Evolutionary conservation across 2,888 invertebrate genomes (phyloP), one percentile per base, ranked within the genome.

Genomic region (Patella ulyssiponensis): DNA sequence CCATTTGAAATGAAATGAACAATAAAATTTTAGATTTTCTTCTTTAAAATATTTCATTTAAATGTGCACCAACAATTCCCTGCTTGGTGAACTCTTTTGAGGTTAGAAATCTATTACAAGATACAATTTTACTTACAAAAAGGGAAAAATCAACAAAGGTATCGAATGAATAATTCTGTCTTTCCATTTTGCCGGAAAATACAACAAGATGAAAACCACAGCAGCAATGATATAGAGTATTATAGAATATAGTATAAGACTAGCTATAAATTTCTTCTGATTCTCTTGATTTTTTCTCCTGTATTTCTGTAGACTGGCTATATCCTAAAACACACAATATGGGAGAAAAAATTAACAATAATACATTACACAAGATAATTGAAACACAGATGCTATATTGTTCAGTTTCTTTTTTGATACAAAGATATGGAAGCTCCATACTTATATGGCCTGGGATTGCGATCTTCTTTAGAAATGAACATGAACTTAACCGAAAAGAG

Each of bases 241-340:
- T n/a, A 93, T 90, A 15, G 93, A 93, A 85, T 92, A 93, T 56
- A 95, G 91, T 54, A 95, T 93, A 75, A 98, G 94, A 86, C 95
- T 94, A 69, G 96, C 96, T 73, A 97, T 95, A 82, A 97, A 94
- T 74, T 95, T 94, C 89, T 96, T 96, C 91, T 96, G 96, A 70
- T 94, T 94, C 88, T 95, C 94, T 90, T 97, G 95, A 33, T 96
- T 97, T 88, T 94, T 94, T 75, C 94, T 93, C 23, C 95, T 94
- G 93, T 95, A 96, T 88, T 95, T 94, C 90, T 97, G 96, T 77
- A 97, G 95, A 56, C 94, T 93, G 86, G 94, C 94, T 75, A 98
- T 96, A 90, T 96, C 95, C 92, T 94, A 84, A 72, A 87, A 84
- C 84, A 83, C 84, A 79, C 82, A 73, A 77, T 76, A 58, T 58